Evolutionary conservation across 2,113 vertebrate genomes (phyloP).

Genomic region (Nyctibius bracteatus): DNA sequence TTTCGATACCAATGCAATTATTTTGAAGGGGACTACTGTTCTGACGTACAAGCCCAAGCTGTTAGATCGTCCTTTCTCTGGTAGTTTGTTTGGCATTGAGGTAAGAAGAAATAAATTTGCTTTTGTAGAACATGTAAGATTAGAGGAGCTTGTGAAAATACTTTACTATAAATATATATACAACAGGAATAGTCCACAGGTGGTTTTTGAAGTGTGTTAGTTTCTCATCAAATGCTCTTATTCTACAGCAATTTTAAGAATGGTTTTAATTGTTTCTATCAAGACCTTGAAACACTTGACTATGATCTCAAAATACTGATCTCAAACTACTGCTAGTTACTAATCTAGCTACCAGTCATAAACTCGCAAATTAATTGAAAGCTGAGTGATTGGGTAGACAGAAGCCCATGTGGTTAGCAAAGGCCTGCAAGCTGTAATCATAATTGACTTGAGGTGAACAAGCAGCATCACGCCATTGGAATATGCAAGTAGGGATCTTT

Average conservation of each 20-base stretch:
- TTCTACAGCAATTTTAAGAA: neutral
- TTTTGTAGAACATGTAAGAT: neutral
- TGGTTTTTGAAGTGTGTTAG: neutral
- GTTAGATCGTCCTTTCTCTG: slow-evolving; percentile 91
- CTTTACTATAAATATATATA: neutral
- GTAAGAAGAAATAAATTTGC: slow-evolving; percentile 62
- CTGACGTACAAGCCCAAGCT: slow-evolving; percentile 95
- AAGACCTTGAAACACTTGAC: neutral
- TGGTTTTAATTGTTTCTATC: neutral
- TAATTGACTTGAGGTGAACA: neutral
- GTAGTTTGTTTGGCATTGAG: slow-evolving; percentile 93
- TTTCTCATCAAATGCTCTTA: neutral
- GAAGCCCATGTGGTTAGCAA: neutral
- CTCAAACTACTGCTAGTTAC: neutral
- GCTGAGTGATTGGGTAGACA: neutral
- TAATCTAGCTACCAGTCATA: neutral
- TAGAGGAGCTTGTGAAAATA: neutral
- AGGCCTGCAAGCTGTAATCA: neutral
- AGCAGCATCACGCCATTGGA: neutral
- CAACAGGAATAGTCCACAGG: neutral
- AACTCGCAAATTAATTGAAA: neutral
- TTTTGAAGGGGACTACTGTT: slow-evolving; percentile 96
- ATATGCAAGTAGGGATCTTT: neutral
- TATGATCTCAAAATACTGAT: neutral
- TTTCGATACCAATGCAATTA: slow-evolving; percentile 89